These are phyloP conservation scores for Calliopsis andreniformis DNA, from an alignment of 1,140 invertebrate genomes.

Conservation along the genomic window DNA sequence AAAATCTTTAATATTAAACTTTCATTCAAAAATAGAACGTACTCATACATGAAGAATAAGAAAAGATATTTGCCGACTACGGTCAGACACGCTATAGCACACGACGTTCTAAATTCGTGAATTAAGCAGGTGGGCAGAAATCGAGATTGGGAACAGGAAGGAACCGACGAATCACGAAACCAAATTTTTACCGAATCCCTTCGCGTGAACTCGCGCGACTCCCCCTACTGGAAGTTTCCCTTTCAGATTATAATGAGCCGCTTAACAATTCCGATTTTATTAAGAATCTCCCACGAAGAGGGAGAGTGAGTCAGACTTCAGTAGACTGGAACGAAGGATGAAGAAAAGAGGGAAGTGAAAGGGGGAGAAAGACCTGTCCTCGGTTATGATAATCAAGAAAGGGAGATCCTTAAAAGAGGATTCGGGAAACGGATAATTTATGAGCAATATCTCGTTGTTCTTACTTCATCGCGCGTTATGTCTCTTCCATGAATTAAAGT, in stretches of 20 bases:
- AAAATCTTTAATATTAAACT: no score
- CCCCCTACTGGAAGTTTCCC: conserved; percentile 29
- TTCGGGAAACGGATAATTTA: conserved; percentile 28
- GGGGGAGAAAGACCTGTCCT: conserved; percentile 28
- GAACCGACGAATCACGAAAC: neutral
- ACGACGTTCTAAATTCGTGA: neutral
- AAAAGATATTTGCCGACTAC: no score
- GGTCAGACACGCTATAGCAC: neutral
- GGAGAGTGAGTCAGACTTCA: conserved; percentile 25
- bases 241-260: conserved; percentile 65
- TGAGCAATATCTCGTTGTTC: neutral
- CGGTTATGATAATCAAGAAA: conserved; percentile 52
- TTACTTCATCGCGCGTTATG: no score
- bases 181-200: neutral
- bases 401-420: conserved; percentile 40
- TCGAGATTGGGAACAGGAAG: neutral
- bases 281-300: conserved; percentile 44
- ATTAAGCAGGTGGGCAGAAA: neutral
- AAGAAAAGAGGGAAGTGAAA: conserved; percentile 32
- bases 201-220: no score
- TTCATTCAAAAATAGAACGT: neutral
- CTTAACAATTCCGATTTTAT: conserved; percentile 72
- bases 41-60: no score
- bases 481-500: no score
- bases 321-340: conserved; percentile 43